Conservation (phyloP, 2,888 invertebrate species). For the Watsonalla binaria region DNA sequence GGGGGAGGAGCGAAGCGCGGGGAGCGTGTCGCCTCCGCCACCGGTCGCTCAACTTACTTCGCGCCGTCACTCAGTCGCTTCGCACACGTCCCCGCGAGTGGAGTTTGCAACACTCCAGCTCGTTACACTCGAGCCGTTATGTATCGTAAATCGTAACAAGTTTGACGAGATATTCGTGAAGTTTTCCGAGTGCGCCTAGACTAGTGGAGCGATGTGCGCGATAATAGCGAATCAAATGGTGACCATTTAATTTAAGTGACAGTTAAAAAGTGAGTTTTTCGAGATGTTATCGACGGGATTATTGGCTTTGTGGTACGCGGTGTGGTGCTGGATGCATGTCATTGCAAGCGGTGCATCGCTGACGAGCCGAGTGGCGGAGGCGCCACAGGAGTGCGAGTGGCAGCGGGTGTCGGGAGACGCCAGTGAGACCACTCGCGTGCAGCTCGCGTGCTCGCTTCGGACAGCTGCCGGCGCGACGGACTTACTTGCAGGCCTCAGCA, state of each 20-base stretch:
- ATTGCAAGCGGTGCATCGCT: constrained; percentile 64
- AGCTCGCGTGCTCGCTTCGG: constrained; percentile 82
- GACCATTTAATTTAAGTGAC: constrained; percentile 72
- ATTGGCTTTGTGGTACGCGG: constrained; percentile 59
- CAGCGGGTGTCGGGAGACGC: constrained; percentile 75
- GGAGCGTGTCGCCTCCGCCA: constrained; percentile 52
- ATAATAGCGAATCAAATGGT: constrained; percentile 57
- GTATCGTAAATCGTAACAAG: constrained; percentile 74
- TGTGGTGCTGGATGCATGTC: constrained; percentile 60
- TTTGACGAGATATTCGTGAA: constrained; percentile 77
- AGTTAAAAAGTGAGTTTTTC: constrained; percentile 68
- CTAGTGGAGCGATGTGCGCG: constrained; percentile 69
- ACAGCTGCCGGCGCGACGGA: constrained; percentile 83
- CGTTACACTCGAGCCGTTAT: constrained; percentile 63
- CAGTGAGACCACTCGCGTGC: constrained; percentile 77
- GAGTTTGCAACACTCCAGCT: constrained; percentile 37
- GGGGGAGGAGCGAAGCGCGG: constrained; percentile 73
- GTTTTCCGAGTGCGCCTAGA: constrained; percentile 68
- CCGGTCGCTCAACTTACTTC: constrained; percentile 68
- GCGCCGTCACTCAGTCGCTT: constrained; percentile 60
- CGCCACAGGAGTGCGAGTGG: constrained; percentile 87
- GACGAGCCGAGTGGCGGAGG: constrained; percentile 78
- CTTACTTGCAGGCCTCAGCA: constrained; percentile 80
- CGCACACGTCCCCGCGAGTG: constrained; percentile 48
- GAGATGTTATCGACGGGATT: constrained; percentile 72